Base-by-base conservation (phyloP, 2,113 vertebrate species). In the Upupa epops region DNA sequence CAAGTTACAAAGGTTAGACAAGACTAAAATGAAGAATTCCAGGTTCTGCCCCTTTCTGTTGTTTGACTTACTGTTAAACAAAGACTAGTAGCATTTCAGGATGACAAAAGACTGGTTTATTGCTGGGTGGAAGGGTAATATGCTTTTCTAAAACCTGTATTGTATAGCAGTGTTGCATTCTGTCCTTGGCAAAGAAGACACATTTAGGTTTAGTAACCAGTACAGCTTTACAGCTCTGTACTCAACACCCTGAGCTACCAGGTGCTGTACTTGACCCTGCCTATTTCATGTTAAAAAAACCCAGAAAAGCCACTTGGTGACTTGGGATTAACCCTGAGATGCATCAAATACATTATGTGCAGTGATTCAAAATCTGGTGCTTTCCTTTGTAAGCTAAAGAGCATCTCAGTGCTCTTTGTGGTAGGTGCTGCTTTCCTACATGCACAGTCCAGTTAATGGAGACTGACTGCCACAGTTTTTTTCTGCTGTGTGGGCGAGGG, bases 401-500 rank as follows among this genome's bases (percentile, higher is more conserved):
- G 21, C 68, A 25, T 61, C 63, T 87, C 21, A 10, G 11, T 54
- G 1, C 21, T 65, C 8, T 49, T 34, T 4, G 11, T 28, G 32
- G 4, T 1, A 1, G 52, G 29, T 61, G 22, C 0, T 5, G 15
- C 72, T 84, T n/a, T 26, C 55, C 51, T 32, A 20, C 4, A 8
- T 7, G 21, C 17, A 13, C 7, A 29, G 3, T 58, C 21, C 70
- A 28, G 29, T 8, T 12, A 9, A 55, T 22, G 6, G 36, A 9
- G 79, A 46, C 29, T 42, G n/a, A 8, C 48, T 32, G 13, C 45
- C 25, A 5, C 0, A 0, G 15, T 64, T 29, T 1, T 55, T 22
- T 55, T 24, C 11, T 82, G 0, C 48, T 9, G 10, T 25, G 11
- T 80, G 76, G 17, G 26, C 28, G 40, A 29, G 34, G 34, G 20